A percentile compares a stretch with the other conserved stretches of the same genome.
Conservation (phyloP, 1,140 invertebrate genomes). For the Drosophila paulistorum region DNA sequence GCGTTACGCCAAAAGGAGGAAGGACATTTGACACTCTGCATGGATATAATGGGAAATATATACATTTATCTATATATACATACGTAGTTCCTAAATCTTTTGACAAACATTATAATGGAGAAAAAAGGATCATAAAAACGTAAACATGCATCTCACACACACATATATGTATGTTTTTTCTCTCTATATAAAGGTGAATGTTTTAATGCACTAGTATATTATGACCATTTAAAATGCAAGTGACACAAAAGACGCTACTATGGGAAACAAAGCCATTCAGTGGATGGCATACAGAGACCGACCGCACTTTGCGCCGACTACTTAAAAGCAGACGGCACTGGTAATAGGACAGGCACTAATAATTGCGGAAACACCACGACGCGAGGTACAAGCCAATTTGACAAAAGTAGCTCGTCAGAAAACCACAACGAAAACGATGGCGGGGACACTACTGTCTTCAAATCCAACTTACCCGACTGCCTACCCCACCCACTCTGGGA, state of each 20-base stretch:
- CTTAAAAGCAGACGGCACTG: constrained; percentile 60
- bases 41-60: too few species aligned
- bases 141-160: constrained; percentile 2
- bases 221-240: constrained; percentile 71
- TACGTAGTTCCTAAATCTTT: not conserved
- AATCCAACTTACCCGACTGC: too few species aligned
- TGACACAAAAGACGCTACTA: constrained; percentile 72
- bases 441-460: constrained; percentile 46
- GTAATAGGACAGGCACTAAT: constrained; percentile 48
- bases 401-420: constrained; percentile 70
- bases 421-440: constrained; percentile 45
- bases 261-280: constrained; percentile 65
- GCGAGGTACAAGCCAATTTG: constrained; percentile 54
- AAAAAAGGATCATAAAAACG: not conserved
- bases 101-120: not conserved
- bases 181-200: constrained; percentile 14
- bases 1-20: too few species aligned
- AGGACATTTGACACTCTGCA: too few species aligned
- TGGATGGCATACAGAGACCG: constrained; percentile 57
- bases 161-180: constrained; percentile 25
- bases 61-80: too few species aligned
- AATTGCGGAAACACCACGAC: constrained; percentile 76
- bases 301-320: constrained; percentile 61
- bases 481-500: too few species aligned
- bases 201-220: constrained; percentile 5